Evolutionary conservation across 2,888 invertebrate genomes (phyloP).

Genomic region (Adelphocoris suturalis): DNA sequence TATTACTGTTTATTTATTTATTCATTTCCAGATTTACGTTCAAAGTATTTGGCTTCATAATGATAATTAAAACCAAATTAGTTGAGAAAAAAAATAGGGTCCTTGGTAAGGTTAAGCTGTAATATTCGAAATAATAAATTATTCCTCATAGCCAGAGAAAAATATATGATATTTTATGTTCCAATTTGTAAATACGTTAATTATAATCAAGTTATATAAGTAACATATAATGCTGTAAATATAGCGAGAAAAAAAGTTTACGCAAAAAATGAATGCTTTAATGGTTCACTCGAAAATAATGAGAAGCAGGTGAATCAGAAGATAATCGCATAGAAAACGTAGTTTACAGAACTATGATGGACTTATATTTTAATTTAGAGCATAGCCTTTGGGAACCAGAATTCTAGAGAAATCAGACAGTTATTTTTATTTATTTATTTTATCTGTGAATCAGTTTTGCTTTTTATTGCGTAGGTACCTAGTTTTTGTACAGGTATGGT

Average conservation of each 20-base stretch:
- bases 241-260: conserved; percentile 50
- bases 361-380: conserved; percentile 58
- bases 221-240: conserved; percentile 56
- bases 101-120: conserved; percentile 50
- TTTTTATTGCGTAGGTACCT: neutral
- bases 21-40: conserved; percentile 7
- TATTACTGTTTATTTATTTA: conserved; percentile 57
- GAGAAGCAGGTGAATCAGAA: conserved; percentile 43
- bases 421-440: neutral
- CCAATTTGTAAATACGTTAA: conserved; percentile 57
- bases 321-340: conserved; percentile 64
- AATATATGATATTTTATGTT: conserved; percentile 58
- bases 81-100: conserved; percentile 44
- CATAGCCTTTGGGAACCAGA: conserved; percentile 30
- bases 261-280: conserved; percentile 57
- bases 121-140: conserved; percentile 39
- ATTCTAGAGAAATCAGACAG: neutral
- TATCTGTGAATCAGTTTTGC: neutral
- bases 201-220: conserved; percentile 33
- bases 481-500: neutral
- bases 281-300: conserved; percentile 50
- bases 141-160: conserved; percentile 52
- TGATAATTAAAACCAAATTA: conserved; percentile 45
- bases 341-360: conserved; percentile 57
- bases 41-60: conserved; percentile 39